phyloP scores from a whole-genome alignment of 2,797 vertebrate species.

The Mus spretus region DNA sequence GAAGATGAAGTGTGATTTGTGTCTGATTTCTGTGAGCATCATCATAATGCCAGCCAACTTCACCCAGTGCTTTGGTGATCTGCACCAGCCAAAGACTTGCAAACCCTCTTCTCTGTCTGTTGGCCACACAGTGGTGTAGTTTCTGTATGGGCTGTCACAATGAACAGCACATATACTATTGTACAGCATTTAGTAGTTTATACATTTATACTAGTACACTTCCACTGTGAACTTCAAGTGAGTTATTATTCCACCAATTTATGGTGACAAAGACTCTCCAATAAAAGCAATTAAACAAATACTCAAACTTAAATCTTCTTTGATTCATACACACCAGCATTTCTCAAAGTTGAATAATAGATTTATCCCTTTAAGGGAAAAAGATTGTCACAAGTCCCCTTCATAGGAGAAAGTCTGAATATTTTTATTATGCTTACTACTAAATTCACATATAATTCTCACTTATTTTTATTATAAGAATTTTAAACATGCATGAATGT shows the following conservation, averaged over 20 bases:
- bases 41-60: neutral
- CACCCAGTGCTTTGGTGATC: neutral
- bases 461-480: slow-evolving; percentile 28
- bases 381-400: neutral
- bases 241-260: neutral
- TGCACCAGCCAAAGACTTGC: neutral
- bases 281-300: slow-evolving; percentile 9
- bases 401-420: neutral
- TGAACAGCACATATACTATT: neutral
- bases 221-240: neutral
- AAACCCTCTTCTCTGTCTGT: neutral
- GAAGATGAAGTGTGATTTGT: neutral
- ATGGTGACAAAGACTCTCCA: neutral
- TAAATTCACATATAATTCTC: neutral
- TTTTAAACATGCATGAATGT: slow-evolving; percentile 28
- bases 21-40: slow-evolving; percentile 22
- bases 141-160: neutral
- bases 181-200: neutral
- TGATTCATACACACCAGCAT: neutral
- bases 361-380: neutral
- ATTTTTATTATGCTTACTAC: slow-evolving; percentile 20
- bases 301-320: slow-evolving; percentile 31
- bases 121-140: neutral
- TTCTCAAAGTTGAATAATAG: slow-evolving; percentile 37
- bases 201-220: neutral